These are phyloP conservation scores for Halcyon chelicuti DNA, from an alignment of 2,797 vertebrate genomes.

Conservation along the genomic window DNA sequence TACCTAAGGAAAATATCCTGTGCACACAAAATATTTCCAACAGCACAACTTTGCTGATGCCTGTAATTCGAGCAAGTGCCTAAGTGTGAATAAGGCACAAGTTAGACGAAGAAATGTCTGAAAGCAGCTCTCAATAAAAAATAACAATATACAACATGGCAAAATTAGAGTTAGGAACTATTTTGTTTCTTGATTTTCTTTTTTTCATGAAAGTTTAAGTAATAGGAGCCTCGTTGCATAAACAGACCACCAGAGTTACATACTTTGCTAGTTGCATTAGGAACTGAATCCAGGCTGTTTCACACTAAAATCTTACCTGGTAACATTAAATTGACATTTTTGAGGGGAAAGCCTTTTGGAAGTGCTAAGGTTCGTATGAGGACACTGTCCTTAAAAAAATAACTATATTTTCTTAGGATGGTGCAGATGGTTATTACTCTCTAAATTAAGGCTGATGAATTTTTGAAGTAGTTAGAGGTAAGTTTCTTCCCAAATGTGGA, in stretches of 20 bases:
- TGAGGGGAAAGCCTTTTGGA: background rate
- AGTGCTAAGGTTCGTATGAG: fast-evolving
- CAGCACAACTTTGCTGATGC: fast-evolving
- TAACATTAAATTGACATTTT: background rate
- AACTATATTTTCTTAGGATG: background rate
- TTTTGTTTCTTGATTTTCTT: no score
- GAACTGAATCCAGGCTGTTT: background rate
- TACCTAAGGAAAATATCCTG: background rate
- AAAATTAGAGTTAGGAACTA: background rate
- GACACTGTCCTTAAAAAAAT: background rate
- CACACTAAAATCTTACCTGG: background rate
- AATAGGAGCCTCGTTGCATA: background rate
- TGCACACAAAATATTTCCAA: background rate
- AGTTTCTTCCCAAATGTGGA: background rate
- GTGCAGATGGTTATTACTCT: no score
- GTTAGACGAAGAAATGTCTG: background rate
- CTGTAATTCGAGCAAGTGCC: background rate
- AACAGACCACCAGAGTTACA: background rate
- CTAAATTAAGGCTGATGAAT: background rate
- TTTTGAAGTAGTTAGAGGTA: background rate
- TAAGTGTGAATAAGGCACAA: background rate
- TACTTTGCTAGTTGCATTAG: background rate
- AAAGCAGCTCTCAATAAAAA: background rate
- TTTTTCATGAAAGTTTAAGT: no score
- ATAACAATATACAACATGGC: fast-evolving